Base-by-base conservation (phyloP, 2,888 invertebrate genomes). In the Siphlonurus alternatus region DNA sequence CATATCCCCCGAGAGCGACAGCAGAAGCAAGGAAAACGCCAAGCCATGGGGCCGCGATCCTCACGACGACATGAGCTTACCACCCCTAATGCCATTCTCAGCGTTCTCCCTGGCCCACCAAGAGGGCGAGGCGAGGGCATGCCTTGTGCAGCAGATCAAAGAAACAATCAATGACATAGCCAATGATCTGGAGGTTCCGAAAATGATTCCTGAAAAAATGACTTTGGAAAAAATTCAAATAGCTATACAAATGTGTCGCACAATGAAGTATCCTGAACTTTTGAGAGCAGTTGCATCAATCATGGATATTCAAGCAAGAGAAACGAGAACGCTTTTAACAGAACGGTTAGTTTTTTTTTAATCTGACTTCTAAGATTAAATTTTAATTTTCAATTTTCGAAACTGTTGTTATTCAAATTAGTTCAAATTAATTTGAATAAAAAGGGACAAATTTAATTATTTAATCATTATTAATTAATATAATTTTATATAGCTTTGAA, bases 101-200 rank as follows among this genome's bases (percentile, higher is more conserved):
- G 61, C 64, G 18, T 59, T 64, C 62, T 53, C 64, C 7, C 20
- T 66, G 20, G 62, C 66, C 23, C 54, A 56, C 38, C 24, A 24
- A 1, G 56, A 64, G 24, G 59, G n/a, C 2, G 53, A 61, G 18
- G 62, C 64, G 19, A 20, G 59, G 19, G 20, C 63, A 2, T 62
- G 64, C 38, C 24, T 66, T 19, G 60, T 24, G 2, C 60, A 62
- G 38, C 59, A 64, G 25, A 25, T 66, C 18, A 66, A 51, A 25
- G 64, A 66, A 38, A 25, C 62, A 20, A 53, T 66, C n/a, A 19
- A 24, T n/a, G 64, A 66, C 20, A 63, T 66, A n/a, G 59, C 63
- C 2, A 59, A 53, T 23, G 66, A 62, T 53, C 22, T 66, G 20
- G 64, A 64, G 2, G 56, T 24, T n/a, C 23, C 51, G 18, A 61